Conservation (phyloP, 2,113 vertebrate species). For the Lophotis ruficrista region DNA sequence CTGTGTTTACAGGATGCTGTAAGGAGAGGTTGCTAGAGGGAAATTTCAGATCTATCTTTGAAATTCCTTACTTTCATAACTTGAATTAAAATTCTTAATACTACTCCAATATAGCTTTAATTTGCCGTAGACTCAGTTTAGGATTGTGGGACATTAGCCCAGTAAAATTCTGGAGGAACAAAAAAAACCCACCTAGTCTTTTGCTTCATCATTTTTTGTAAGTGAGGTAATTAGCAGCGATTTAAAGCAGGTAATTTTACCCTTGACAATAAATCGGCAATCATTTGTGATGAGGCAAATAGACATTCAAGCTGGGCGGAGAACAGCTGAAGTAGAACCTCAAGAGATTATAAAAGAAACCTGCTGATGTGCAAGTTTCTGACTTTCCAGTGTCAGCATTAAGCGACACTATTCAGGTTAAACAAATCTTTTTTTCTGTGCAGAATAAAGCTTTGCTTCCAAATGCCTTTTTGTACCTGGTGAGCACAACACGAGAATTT, state of each 20-base stretch:
- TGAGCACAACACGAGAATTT: slow-evolving; percentile 38
- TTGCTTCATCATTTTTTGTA: slow-evolving; percentile 25
- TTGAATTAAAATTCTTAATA: neutral
- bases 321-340: slow-evolving; percentile 62
- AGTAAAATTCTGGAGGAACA: neutral
- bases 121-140: slow-evolving; percentile 29
- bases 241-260: slow-evolving; percentile 59
- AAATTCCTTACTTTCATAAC: neutral
- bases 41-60: neutral
- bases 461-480: neutral
- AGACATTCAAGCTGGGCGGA: slow-evolving; percentile 52
- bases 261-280: slow-evolving; percentile 62
- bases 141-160: neutral
- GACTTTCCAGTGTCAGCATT: slow-evolving; percentile 67
- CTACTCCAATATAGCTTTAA: slow-evolving; percentile 3
- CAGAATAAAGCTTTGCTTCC: neutral
- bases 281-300: slow-evolving; percentile 61
- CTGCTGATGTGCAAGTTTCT: slow-evolving; percentile 70
- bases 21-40: neutral
- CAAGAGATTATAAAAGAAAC: slow-evolving; percentile 66
- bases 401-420: slow-evolving; percentile 51
- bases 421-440: slow-evolving; percentile 50
- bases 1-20: neutral
- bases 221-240: slow-evolving; percentile 63
- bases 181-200: neutral